phyloP scores from a whole-genome alignment of 30 jellyfish, hydroid and myxozoan genomes.

The Rhopilema esculentum region DNA sequence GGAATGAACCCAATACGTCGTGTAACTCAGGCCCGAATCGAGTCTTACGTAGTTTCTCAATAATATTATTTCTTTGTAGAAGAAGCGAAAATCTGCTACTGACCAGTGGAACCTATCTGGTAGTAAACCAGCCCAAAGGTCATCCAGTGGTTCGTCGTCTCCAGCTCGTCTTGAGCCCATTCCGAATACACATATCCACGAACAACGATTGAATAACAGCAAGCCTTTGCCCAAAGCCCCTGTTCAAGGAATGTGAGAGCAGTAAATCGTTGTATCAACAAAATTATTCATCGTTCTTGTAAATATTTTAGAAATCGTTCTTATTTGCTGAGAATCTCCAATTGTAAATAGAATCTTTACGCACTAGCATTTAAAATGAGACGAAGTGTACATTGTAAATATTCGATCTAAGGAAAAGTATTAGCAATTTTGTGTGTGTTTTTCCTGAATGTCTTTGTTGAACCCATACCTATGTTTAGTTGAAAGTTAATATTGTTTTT shows the following conservation, averaged over 20 bases:
- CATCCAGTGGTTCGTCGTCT: constrained; percentile 59
- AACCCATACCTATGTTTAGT: no score
- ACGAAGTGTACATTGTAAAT: no score
- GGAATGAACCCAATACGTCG: no score
- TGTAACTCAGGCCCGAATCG: no score
- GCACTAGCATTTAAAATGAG: not conserved
- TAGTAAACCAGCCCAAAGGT: not conserved
- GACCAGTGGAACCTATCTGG: constrained; percentile 70
- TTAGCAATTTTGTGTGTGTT: not conserved
- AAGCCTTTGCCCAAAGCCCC: constrained; percentile 80
- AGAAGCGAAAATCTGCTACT: constrained; percentile 42
- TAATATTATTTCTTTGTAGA: constrained; percentile 10
- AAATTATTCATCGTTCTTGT: not conserved
- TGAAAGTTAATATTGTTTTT: no score
- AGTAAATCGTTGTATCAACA: not conserved
- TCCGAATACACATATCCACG: constrained; percentile 67
- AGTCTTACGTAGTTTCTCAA: no score
- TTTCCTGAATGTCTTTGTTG: no score
- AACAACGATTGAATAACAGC: constrained; percentile 69
- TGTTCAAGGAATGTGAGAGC: constrained; percentile 33
- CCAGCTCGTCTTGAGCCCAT: constrained; percentile 83
- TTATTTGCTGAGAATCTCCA: not conserved
- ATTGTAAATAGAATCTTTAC: not conserved
- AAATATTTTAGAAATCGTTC: not conserved
- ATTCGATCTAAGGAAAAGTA: not conserved